Conservation (phyloP, 2,113 vertebrate species). For the Amia ocellicauda region DNA sequence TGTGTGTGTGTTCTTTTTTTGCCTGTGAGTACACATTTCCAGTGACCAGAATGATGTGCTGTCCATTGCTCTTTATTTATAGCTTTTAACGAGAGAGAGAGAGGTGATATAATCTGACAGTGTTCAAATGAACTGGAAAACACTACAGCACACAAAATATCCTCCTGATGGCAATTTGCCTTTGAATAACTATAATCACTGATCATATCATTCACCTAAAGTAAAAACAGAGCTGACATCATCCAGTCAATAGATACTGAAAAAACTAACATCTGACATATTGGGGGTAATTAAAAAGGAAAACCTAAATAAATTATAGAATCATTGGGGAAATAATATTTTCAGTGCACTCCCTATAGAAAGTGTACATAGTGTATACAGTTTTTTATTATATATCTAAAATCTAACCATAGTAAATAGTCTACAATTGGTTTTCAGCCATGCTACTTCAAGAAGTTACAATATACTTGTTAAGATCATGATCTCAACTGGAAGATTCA, state of each 20-base stretch:
- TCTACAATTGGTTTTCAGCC: too few relatives aligned
- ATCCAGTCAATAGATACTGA: constrained; percentile 7
- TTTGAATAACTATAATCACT: constrained; percentile 23
- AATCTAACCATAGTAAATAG: too few relatives aligned
- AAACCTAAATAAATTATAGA: too few relatives aligned
- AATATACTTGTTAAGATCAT: too few relatives aligned
- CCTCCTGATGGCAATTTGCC: constrained; percentile 18
- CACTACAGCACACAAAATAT: background rate
- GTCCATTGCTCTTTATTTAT: constrained; percentile 13
- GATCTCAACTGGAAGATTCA: too few relatives aligned
- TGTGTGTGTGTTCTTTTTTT: too few relatives aligned
- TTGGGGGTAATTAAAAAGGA: too few relatives aligned
- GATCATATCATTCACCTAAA: constrained; percentile 10
- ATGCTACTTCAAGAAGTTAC: too few relatives aligned
- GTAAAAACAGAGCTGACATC: constrained; percentile 4
- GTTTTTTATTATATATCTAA: too few relatives aligned
- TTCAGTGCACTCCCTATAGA: too few relatives aligned
- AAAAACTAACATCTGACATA: background rate
- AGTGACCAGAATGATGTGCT: background rate
- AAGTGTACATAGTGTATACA: too few relatives aligned
- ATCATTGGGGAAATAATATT: too few relatives aligned
- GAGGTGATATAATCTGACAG: constrained; percentile 16
- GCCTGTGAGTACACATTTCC: background rate
- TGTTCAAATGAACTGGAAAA: constrained; percentile 6
- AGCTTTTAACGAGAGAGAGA: constrained; percentile 14